Percentiles rank a stretch among this genome's conserved stretches.
phyloP scores from a whole-genome alignment of 1,140 invertebrate genomes.

The Delia radicum region DNA sequence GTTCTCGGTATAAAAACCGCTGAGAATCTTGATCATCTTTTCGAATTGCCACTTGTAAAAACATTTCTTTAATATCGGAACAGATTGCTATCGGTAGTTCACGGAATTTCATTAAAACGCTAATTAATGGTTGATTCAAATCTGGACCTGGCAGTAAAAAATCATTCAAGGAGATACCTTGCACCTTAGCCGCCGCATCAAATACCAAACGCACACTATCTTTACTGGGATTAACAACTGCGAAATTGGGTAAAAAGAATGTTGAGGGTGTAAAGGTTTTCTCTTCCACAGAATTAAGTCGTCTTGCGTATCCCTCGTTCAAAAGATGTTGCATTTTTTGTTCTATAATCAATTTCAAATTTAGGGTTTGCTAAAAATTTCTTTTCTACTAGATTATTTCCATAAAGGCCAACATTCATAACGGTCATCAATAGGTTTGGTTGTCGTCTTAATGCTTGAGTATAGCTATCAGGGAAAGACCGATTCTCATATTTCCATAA shows the following conservation, averaged over 20 bases:
- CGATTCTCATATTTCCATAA: neutral
- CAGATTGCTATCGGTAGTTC: conserved; percentile 31
- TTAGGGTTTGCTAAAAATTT: neutral
- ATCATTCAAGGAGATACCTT: conserved; percentile 38
- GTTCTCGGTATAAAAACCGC: conserved; percentile 42
- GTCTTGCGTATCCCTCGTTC: too few species aligned
- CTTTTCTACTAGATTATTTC: neutral
- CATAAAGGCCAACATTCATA: neutral
- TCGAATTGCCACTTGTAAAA: conserved; percentile 34
- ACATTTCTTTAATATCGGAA: conserved; percentile 52
- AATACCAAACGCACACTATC: conserved; percentile 32
- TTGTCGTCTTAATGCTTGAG: conserved; percentile 24
- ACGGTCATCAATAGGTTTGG: neutral
- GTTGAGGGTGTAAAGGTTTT: neutral
- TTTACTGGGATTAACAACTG: neutral
- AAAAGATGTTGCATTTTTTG: neutral
- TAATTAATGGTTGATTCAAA: conserved; percentile 27
- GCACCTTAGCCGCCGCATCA: conserved; percentile 40
- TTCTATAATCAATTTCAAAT: conserved; percentile 4
- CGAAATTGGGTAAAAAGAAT: neutral
- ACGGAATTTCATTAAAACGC: conserved; percentile 37
- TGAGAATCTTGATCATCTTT: conserved; percentile 35
- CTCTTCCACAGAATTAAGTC: neutral
- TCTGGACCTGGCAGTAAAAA: conserved; percentile 40
- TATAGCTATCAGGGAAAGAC: conserved; percentile 34